Base-by-base conservation (phyloP, 2,797 vertebrate genomes). In the Astyanax mexicanus region DNA sequence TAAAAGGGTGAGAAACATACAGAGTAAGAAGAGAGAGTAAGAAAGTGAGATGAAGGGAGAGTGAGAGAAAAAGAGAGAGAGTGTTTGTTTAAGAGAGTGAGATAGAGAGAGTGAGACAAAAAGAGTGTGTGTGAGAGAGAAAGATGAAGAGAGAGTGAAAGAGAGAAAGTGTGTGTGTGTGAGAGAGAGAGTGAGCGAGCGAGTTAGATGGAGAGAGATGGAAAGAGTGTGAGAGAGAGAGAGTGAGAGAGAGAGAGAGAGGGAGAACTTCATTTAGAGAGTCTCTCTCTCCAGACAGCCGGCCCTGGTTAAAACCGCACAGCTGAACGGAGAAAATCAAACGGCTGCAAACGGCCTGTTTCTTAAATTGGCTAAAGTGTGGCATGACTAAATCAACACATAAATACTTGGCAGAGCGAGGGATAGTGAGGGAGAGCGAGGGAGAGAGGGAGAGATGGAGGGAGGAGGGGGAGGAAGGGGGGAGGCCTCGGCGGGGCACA, bases 331-430 rank as follows among this genome's bases (percentile, higher is more conserved):
- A 75, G 79, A 81, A 74, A 67, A 84, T 76, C 69, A 68, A 71
- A 78, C 84, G 87, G 86, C 86, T 87, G 74, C 67, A 68, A 71
- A 79, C 84, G 87, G 87, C 86, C 87, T 89, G 88, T 89, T 87
- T 88, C 86, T 85, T 75, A 88, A 89, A 91, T 90, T 91, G 83
- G 83, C 90, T 89, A 91, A 90, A 90, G 88, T 91, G 89, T 88
- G 89, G 88, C 90, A 88, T 88, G 88, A 91, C 90, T 92, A 93
- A 92, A 92, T 92, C 91, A 83, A 92, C 87, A 90, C 81, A 89
- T 87, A 89, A 87, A 89, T 90, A 89, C 89, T 90, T 88, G 86
- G 86, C 84, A 88, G 86, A 87, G 86, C 89, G 84, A 86, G 72
- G 80, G 77, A 77, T 61, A 51, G 47, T 58, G 44, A 44, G 61